Percentiles rank a stretch among this genome's conserved stretches.
phyloP scores from a whole-genome alignment of 2,113 vertebrate species.

The Passer domesticus region DNA sequence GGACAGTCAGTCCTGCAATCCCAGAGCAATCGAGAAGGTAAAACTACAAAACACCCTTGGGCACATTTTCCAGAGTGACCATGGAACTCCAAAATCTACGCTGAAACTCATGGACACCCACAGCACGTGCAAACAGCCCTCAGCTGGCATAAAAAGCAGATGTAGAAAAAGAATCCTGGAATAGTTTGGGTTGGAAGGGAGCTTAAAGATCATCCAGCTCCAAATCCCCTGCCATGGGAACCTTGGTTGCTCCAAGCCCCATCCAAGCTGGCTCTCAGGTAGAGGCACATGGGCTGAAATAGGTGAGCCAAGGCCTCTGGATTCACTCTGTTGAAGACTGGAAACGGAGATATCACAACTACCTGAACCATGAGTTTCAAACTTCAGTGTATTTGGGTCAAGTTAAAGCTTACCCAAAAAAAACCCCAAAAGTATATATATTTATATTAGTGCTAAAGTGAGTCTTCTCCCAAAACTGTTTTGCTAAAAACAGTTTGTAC shows the following conservation, averaged over 20 bases:
- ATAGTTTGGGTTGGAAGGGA: not conserved
- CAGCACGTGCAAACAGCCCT: not conserved
- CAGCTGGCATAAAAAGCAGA: not conserved
- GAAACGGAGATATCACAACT: too few relatives aligned
- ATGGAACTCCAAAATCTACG: not conserved
- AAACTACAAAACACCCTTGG: not conserved
- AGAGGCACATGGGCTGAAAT: accelerated
- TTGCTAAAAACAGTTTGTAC: not conserved
- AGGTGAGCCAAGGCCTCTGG: not conserved
- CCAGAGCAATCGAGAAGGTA: not conserved
- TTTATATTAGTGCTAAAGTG: not conserved
- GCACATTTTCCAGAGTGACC: not conserved
- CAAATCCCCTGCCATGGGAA: not conserved
- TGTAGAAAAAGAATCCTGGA: not conserved
- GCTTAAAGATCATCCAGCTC: not conserved
- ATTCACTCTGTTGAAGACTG: not conserved
- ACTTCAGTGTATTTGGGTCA: not conserved
- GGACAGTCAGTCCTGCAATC: not conserved
- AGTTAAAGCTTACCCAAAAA: not conserved
- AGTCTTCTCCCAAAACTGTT: not conserved
- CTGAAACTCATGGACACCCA: not conserved
- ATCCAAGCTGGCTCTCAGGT: not conserved
- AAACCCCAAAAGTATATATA: accelerated
- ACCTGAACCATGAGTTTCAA: not conserved
- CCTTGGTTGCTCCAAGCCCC: not conserved